phyloP scores from a whole-genome alignment of 1,140 invertebrate genomes.

The Apis dorsata region DNA sequence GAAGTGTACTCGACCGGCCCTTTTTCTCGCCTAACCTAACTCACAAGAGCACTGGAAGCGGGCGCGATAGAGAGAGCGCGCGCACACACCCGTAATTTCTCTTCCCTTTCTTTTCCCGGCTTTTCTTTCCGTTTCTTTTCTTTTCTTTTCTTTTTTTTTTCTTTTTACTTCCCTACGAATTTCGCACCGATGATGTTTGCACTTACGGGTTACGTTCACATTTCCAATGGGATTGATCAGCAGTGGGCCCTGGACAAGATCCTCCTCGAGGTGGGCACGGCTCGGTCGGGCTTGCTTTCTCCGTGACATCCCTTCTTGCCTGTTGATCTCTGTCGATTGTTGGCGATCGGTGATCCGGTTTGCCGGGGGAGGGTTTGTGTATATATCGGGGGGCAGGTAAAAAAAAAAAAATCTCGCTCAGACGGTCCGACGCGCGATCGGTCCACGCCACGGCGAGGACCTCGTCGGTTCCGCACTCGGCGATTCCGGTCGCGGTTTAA shows the following conservation, averaged over 20 bases:
- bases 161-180: not conserved
- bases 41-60: not conserved
- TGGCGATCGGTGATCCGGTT: constrained; percentile 3
- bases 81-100: not conserved
- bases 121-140: no score
- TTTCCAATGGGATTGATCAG: constrained; percentile 72
- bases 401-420: constrained; percentile 2
- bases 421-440: constrained; percentile 44
- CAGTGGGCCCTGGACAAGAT: constrained; percentile 75
- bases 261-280: constrained; percentile 79
- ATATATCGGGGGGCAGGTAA: no score
- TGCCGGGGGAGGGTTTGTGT: not conserved
- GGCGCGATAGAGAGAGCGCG: fast-evolving
- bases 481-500: constrained; percentile 11
- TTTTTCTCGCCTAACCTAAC: constrained; percentile 9
- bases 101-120: no score
- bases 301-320: constrained; percentile 77
- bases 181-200: constrained; percentile 16
- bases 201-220: constrained; percentile 75
- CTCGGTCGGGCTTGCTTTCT: constrained; percentile 80
- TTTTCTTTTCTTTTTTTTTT: no score
- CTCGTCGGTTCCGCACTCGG: constrained; percentile 36
- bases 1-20: not conserved
- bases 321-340: constrained; percentile 12
- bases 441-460: constrained; percentile 34